phyloP scores from a whole-genome alignment of 2,113 vertebrate species.

The Verasper variegatus region DNA sequence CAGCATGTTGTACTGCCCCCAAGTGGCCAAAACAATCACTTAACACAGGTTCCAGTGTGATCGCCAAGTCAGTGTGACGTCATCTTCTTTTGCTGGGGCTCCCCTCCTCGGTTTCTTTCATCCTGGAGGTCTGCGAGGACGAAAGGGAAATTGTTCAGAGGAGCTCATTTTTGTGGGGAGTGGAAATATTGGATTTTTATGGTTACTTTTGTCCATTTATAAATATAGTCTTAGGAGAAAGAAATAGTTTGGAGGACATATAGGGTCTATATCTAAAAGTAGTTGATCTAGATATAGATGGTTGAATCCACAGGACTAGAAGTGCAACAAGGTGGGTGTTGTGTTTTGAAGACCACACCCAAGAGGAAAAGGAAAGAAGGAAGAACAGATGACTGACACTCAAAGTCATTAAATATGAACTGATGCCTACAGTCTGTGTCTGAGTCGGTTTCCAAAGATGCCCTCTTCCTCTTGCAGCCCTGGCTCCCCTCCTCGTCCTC shows the following conservation, averaged over 20 bases:
- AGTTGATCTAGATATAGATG: no score
- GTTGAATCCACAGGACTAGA: no score
- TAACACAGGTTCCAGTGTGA: not conserved
- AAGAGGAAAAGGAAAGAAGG: not conserved
- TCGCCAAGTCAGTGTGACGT: not conserved
- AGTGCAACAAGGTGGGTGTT: not conserved
- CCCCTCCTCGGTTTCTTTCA: constrained; percentile 50
- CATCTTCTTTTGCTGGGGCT: constrained; percentile 38
- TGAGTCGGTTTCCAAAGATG: constrained; percentile 44
- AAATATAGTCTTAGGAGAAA: not conserved
- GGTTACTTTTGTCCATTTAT: not conserved
- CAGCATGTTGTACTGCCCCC: not conserved
- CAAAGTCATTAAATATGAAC: not conserved
- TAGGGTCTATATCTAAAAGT: not conserved
- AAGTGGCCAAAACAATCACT: not conserved
- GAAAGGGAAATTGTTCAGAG: constrained; percentile 1
- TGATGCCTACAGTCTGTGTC: constrained; percentile 46
- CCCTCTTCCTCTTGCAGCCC: constrained; percentile 67
- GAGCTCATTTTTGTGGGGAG: not conserved
- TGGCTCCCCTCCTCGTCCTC: constrained; percentile 33
- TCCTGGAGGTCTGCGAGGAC: constrained; percentile 37
- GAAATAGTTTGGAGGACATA: not conserved
- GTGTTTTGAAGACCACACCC: not conserved
- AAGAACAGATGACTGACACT: not conserved
- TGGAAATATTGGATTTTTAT: not conserved